Conservation (phyloP, 2,113 vertebrate species). For the Hippocampus mohnikei region DNA sequence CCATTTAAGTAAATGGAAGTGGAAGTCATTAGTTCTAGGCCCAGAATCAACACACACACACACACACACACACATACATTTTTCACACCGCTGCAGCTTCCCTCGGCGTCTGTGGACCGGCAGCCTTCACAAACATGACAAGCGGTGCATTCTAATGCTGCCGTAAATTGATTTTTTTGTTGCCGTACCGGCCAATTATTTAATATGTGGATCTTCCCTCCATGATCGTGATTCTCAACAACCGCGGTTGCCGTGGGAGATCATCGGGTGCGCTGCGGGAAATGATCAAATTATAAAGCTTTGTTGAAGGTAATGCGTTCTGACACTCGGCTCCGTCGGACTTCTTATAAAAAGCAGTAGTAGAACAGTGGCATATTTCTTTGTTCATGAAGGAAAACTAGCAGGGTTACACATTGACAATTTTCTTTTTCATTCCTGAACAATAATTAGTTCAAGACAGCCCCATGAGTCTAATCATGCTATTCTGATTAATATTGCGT, state of each 20-base stretch:
- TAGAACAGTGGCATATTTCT: background rate
- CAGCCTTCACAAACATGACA: slow-evolving; percentile 47
- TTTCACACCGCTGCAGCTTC: slow-evolving; percentile 35
- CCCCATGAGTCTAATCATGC: too few relatives aligned
- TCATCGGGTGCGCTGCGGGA: background rate
- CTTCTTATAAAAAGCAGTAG: background rate
- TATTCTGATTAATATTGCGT: too few relatives aligned
- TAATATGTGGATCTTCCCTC: slow-evolving; percentile 11
- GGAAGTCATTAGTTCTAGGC: background rate
- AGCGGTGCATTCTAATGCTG: slow-evolving; percentile 49
- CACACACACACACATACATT: slow-evolving; percentile 14
- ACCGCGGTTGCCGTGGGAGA: background rate
- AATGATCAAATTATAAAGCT: background rate
- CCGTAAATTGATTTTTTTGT: slow-evolving; percentile 50
- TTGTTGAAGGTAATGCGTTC: background rate
- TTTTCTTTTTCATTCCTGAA: too few relatives aligned
- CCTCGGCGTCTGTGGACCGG: slow-evolving; percentile 25
- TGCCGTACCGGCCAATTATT: slow-evolving; percentile 37
- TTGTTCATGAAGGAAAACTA: slow-evolving; percentile 1
- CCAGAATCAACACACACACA: slow-evolving; percentile 3
- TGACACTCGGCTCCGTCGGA: background rate
- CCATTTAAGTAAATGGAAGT: background rate
- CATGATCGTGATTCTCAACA: background rate
- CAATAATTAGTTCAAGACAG: too few relatives aligned
- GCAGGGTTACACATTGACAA: too few relatives aligned